These are phyloP conservation scores for Augochlora pura DNA, from an alignment of 1,140 invertebrate species.

Conservation along the genomic window DNA sequence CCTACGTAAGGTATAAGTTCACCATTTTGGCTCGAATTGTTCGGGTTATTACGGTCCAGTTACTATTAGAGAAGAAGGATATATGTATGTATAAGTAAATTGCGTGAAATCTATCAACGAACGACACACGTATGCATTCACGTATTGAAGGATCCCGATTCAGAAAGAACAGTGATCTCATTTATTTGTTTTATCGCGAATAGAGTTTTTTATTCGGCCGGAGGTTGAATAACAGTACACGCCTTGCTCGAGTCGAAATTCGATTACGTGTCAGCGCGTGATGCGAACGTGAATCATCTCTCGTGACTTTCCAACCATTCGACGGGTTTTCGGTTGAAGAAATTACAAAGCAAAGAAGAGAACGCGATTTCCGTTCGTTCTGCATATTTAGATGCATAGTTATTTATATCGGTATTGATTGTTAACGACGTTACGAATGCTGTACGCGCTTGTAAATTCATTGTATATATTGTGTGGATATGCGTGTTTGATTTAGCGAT, in stretches of 20 bases:
- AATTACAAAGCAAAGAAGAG: background rate
- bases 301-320: background rate
- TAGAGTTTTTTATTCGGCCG: background rate
- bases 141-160: conserved; percentile 33
- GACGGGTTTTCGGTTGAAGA: background rate
- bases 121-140: conserved; percentile 51
- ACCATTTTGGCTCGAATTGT: conserved; percentile 23
- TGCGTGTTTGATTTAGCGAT: conserved; percentile 30
- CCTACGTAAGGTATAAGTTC: conserved; percentile 38
- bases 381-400: conserved; percentile 81
- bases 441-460: conserved; percentile 42
- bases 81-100: background rate
- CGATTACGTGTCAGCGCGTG: conserved; percentile 6
- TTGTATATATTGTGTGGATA: conserved; percentile 53
- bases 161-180: conserved; percentile 60
- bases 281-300: background rate
- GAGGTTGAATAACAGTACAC: conserved; percentile 14
- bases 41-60: conserved; percentile 37
- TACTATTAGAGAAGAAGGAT: conserved; percentile 21
- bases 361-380: conserved; percentile 69
- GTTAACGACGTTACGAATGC: conserved; percentile 58
- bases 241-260: conserved; percentile 5
- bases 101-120: conserved; percentile 61
- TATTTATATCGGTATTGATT: conserved; percentile 70
- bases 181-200: conserved; percentile 55